Conservation (phyloP, 1,140 invertebrate species). For the Drosophila asahinai region DNA sequence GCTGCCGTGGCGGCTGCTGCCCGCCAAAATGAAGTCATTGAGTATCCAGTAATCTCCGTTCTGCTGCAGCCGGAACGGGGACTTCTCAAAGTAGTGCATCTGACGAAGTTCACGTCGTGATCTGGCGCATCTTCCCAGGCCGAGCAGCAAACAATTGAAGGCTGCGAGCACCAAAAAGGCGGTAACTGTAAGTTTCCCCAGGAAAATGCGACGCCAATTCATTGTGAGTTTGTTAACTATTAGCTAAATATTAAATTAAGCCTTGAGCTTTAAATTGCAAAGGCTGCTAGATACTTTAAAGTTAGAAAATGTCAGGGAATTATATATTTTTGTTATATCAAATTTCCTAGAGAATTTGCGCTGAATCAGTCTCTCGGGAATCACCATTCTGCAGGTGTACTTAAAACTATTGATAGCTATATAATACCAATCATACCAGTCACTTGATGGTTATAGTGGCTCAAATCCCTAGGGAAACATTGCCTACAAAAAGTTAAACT, state of each 20-base stretch:
- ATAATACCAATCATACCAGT: background rate
- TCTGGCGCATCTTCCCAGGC: background rate
- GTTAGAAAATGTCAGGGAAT: too few species aligned
- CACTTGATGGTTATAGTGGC: background rate
- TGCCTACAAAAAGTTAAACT: conserved; percentile 6
- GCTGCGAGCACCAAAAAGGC: background rate
- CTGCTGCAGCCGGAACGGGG: conserved; percentile 29
- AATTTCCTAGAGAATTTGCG: too few species aligned
- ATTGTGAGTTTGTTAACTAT: background rate
- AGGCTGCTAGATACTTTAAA: background rate
- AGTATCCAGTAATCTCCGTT: conserved; percentile 54
- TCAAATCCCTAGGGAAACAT: background rate
- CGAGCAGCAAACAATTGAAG: background rate
- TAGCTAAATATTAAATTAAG: background rate
- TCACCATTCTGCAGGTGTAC: background rate
- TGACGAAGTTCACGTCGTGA: too few species aligned
- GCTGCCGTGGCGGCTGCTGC: background rate
- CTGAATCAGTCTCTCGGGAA: background rate
- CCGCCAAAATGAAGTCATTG: conserved; percentile 28
- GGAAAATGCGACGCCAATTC: background rate
- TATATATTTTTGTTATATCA: too few species aligned
- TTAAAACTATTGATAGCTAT: background rate
- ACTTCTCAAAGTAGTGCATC: background rate
- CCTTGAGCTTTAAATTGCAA: background rate
- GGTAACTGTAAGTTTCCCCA: background rate